A percentile compares a stretch with the other conserved stretches of the same genome.
These are phyloP conservation scores for Alviniconcha strummeri DNA, from an alignment of 2,888 invertebrate genomes.

Conservation along the genomic window DNA sequence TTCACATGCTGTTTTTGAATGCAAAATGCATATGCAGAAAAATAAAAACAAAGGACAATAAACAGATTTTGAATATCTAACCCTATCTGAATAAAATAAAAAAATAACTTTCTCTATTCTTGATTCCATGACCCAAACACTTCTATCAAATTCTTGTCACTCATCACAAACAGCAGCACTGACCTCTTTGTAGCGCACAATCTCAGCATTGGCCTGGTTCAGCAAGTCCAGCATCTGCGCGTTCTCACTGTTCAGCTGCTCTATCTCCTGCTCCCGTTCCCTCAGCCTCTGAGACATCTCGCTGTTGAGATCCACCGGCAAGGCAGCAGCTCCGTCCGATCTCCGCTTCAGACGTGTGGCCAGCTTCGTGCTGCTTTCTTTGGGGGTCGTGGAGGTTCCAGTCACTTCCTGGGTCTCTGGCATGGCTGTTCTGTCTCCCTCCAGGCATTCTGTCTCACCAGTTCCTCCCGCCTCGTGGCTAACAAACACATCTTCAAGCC, in stretches of 20 bases:
- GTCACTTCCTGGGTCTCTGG: background rate
- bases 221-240: slow-evolving; percentile 13
- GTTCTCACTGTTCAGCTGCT: background rate
- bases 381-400: background rate
- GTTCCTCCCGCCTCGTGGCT: background rate
- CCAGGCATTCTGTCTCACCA: background rate
- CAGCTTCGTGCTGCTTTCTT: background rate
- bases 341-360: slow-evolving; percentile 3
- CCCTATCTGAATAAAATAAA: no score
- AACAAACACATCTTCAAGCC: background rate
- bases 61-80: no score
- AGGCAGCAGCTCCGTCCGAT: background rate
- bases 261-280: slow-evolving; percentile 23
- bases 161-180: background rate
- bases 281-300: slow-evolving; percentile 9
- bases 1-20: no score
- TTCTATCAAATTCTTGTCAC: no score
- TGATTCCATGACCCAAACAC: no score
- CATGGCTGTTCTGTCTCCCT: background rate
- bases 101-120: no score
- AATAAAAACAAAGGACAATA: no score
- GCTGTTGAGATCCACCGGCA: background rate
- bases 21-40: no score
- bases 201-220: slow-evolving; percentile 32
- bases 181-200: slow-evolving; percentile 27